Evolutionary conservation across 1,140 invertebrate species (phyloP), one percentile per base, ranked within the genome.

Genomic region (Leptinotarsa texana): DNA sequence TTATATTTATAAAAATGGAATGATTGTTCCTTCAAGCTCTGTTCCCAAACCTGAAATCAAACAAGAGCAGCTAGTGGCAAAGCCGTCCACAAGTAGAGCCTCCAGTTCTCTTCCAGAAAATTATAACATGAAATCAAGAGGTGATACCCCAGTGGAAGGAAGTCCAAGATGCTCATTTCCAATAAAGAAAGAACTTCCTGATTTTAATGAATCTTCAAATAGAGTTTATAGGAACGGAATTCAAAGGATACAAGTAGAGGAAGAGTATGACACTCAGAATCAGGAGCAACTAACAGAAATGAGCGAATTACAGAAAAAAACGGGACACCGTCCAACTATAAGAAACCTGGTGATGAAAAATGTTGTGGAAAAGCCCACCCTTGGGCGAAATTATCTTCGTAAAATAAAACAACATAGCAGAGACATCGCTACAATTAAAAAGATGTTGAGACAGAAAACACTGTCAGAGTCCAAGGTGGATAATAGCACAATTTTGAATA

Each of bases 341-440:
- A 69, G 24, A 3, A 63, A 51, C 68, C 17, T 13, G 48, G 18
- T 63, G 8, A 13, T 68, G 21, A 75, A 78, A 69, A 33, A 11
- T 67, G 42, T 48, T 13, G 13, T 18, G 63, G 62, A 72, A 62
- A 77, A 76, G 51, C n/a, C 48, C 63, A 51, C 49, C 4, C 67
- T 82, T 17, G 63, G 74, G 61, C 77, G 74, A 73, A 82, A 77
- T 48, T 81, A 83, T 71, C 70, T 83, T 49, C 65, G 80, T 22
- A 78, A 82, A 74, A 82, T 82, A 24, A 80, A 84, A 66, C 78
- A 80, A 63, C 81, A 83, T 63, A 83, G 80, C 22, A 74, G 78
- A 65, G 81, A 84, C 63, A 82, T 83, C 42, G 81, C 81, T 33
- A 75, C 63, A 18, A 80, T 83, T 51, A 83, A 82, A 76, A 78